Base-by-base conservation (phyloP, 2,113 vertebrate genomes). In the Lethenteron camtschaticum region DNA sequence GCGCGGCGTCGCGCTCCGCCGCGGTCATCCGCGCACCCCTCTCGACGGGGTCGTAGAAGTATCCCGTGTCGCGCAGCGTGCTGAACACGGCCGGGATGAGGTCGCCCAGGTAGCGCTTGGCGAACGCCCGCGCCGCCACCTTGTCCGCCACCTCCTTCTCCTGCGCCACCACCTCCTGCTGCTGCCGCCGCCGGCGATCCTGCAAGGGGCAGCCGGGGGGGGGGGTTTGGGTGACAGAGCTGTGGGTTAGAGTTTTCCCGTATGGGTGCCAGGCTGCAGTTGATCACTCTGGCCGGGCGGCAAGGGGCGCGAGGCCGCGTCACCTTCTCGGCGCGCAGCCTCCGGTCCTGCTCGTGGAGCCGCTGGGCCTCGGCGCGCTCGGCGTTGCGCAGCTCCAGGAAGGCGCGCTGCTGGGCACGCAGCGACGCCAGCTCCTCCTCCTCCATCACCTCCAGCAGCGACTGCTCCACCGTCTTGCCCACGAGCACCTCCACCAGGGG, bases 361-460 rank as follows among this genome's bases (percentile, higher is more conserved):
- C 86, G 80, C 70, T 88, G 87, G 9, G 87, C 80, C 75, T 96
- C 90, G 7, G 84, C 86, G 68, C 88, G 79, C 69, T 96, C 86
- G 0, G 80, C 76, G 0, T 85, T 84, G 8, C 83, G 80, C 24
- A 85, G 75, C 74, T 89, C 87, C 9, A 79, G 74, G 2, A 83
- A 88, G 0, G 74, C 79, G 1, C 71, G 70, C 75, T 88, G 88
- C 68, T 75, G 82, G 16, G 80, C 78, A 72, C 69, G 75, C 69
- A 96, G 78, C 41, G 71, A 76, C 56, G 83, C 83, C 76, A 99
- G 74, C 78, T 99, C 94, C 68, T 96, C 90, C 74, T 99, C 92
- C 73, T 95, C 90, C 85, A 85, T 85, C 58, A 95, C 88, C 76
- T 99, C 94, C 76, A 88, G 76, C 70, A 95, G 80, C 12, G 90